Base-by-base conservation (phyloP, 2,888 invertebrate species). In the Cheiracanthium punctorium region DNA sequence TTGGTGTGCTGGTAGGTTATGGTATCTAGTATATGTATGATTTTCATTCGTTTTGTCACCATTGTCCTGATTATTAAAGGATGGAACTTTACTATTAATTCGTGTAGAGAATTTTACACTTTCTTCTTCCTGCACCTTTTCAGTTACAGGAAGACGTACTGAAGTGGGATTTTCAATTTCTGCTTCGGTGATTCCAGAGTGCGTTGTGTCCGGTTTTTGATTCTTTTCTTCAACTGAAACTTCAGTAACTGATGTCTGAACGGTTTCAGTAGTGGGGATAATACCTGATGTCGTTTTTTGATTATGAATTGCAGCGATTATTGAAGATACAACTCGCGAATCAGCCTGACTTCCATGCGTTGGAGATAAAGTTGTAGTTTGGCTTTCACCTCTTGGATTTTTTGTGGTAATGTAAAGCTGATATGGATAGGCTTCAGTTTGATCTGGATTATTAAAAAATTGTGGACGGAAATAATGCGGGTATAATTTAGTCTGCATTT, bases 31-130 rank as follows among this genome's bases (percentile, higher is more conserved):
- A n/a, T n/a, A n/a, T n/a, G n/a, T n/a, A n/a, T n/a, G n/a, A n/a
- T n/a, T n/a, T 67, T 41, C 28, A 20, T 43, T 69, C 12, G 32
- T 28, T 8, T 41, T 58, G 29, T 70, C 48, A 12, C 2, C 17
- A 17, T 48, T 17, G n/a, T n/a, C n/a, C n/a, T n/a, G 37, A 37
- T 37, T 37, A 65, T 14, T 17, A 20, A 65, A 29, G 5, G 52
- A 41, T n/a, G 76, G 65, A 33, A 65, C 48, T 48, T 82, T 76
- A 41, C 72, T 71, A 24, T 82, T 82, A 17, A 76, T 82, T 20
- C 82, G 76, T 43, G 20, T 71, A 17, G 30, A 32, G 32, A 30
- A 12, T 64, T 82, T 82, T 32, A 43, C 43, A 33, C 4, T 33
- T 67, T 79, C 20, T 28, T 76, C 58, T 2, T 20, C 5, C 24